These are phyloP conservation scores for Bembecia ichneumoniformis DNA, from an alignment of 2,888 invertebrate species.

Conservation along the genomic window DNA sequence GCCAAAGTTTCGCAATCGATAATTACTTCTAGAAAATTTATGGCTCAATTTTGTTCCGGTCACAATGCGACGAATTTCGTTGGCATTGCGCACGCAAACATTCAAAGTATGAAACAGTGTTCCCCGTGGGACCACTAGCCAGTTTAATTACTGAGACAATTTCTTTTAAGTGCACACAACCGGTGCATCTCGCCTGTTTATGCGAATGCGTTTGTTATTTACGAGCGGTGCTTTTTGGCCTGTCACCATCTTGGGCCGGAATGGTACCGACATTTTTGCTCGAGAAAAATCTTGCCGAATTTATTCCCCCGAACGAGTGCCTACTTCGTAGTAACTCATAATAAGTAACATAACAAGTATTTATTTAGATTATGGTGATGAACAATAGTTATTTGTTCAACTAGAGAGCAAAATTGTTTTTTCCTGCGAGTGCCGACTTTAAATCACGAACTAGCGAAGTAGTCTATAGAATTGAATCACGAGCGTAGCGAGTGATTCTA, in stretches of 20 bases:
- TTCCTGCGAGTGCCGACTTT: too few relatives aligned
- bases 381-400: too few relatives aligned
- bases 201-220: conserved; percentile 59
- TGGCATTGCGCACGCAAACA: conserved; percentile 29
- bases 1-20: conserved; percentile 43
- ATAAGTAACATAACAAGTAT: too few relatives aligned
- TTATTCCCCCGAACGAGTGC: too few relatives aligned
- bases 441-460: too few relatives aligned
- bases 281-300: too few relatives aligned
- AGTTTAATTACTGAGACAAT: conserved; percentile 51
- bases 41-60: conserved; percentile 53
- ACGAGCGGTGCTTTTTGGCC: conserved; percentile 51
- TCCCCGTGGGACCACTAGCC: conserved; percentile 32
- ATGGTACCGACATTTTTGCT: conserved; percentile 24
- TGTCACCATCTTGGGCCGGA: conserved; percentile 43
- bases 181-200: conserved; percentile 35
- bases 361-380: too few relatives aligned
- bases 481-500: too few relatives aligned
- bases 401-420: too few relatives aligned
- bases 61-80: conserved; percentile 47
- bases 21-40: conserved; percentile 63
- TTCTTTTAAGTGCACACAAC: conserved; percentile 8
- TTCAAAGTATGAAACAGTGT: conserved; percentile 29
- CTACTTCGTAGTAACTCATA: too few relatives aligned
- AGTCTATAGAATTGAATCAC: too few relatives aligned